Evolutionary conservation across 2,888 invertebrate genomes (phyloP).

Genomic region (Euplexia lucipara): DNA sequence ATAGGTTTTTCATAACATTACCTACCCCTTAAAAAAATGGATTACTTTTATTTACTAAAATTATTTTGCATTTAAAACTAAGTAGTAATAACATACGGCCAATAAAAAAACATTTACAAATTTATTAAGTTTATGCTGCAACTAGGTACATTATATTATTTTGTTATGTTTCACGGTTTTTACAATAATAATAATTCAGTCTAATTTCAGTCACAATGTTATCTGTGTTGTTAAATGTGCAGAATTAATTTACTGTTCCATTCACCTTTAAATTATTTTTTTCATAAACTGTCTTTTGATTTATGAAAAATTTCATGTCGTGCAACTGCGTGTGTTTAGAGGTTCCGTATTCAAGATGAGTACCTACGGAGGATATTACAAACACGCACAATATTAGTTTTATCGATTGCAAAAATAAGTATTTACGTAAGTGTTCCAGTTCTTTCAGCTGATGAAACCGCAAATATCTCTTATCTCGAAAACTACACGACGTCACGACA

Average conservation of each 20-base stretch:
- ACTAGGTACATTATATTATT: conserved; percentile 28
- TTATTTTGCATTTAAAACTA: conserved; percentile 41
- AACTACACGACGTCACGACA: no score
- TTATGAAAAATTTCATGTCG: no score
- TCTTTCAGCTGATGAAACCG: no score
- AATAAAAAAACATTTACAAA: conserved; percentile 33
- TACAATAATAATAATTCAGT: conserved; percentile 60
- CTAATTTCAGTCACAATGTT: conserved; percentile 62
- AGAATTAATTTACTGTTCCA: conserved; percentile 14
- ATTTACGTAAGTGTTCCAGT: no score
- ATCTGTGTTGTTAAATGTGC: conserved; percentile 29
- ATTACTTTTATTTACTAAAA: conserved; percentile 40
- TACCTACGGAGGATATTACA: no score
- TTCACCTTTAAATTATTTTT: conserved; percentile 1
- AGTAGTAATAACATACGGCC: conserved; percentile 19
- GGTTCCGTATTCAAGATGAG: no score
- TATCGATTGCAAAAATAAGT: no score
- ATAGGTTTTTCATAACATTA: conserved; percentile 39
- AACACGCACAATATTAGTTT: no score
- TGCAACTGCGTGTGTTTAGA: no score
- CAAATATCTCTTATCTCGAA: no score
- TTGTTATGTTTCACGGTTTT: conserved; percentile 38
- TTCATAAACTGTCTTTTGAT: no score
- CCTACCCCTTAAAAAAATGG: conserved; percentile 39
- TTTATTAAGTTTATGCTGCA: conserved; percentile 27